These are phyloP conservation scores for Synaphobranchus kaupii DNA, from an alignment of 2,797 vertebrate genomes.

Conservation along the genomic window DNA sequence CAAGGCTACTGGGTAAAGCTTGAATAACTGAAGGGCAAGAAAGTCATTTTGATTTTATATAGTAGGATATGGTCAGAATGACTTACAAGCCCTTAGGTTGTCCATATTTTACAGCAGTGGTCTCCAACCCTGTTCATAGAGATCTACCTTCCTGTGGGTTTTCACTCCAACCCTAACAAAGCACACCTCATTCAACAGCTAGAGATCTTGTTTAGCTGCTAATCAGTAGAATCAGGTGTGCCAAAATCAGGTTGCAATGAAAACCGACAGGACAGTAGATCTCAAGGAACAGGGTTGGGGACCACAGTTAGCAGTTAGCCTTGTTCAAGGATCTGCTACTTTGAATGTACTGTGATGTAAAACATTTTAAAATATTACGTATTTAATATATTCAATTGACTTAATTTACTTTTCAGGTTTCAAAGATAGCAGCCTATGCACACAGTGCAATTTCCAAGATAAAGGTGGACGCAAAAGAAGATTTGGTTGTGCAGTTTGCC, in stretches of 20 bases:
- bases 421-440: constrained; percentile 92
- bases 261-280: too few relatives aligned
- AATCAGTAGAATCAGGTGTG: too few relatives aligned
- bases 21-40: not conserved
- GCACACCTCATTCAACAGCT: too few relatives aligned
- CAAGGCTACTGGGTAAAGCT: not conserved
- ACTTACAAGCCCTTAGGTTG: not conserved
- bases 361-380: not conserved
- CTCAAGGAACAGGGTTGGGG: too few relatives aligned
- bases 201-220: too few relatives aligned
- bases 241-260: too few relatives aligned
- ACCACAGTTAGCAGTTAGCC: not conserved
- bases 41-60: too few relatives aligned
- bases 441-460: constrained; percentile 96
- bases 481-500: constrained; percentile 95
- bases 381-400: not conserved
- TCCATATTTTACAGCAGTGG: too few relatives aligned
- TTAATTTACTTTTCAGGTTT: constrained; percentile 72
- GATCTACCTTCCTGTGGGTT: too few relatives aligned
- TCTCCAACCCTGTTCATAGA: too few relatives aligned
- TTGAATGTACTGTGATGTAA: not conserved
- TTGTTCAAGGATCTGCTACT: not conserved
- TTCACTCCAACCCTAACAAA: too few relatives aligned
- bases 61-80: not conserved
- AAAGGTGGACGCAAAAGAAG: constrained; percentile 93